These are phyloP conservation scores for Puma concolor DNA, from an alignment of 2,113 vertebrate genomes.

Conservation along the genomic window DNA sequence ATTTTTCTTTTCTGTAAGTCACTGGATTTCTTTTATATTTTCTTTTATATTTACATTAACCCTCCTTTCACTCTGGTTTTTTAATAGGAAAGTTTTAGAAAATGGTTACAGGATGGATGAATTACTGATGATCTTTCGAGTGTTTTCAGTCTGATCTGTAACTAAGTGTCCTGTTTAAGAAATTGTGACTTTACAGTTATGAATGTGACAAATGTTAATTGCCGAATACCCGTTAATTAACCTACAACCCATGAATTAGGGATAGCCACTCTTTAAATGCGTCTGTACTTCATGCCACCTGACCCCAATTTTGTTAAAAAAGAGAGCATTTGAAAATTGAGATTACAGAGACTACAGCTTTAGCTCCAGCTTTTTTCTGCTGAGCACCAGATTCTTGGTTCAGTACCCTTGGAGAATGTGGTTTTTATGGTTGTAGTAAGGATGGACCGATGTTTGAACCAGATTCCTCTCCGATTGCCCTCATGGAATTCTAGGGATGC, in stretches of 20 bases:
- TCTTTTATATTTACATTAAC: neutral
- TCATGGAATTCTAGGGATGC: neutral
- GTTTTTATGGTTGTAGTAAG: neutral
- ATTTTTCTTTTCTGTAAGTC: neutral
- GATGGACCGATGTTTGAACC: neutral
- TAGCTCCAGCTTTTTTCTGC: neutral
- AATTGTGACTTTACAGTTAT: neutral
- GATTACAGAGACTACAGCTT: neutral
- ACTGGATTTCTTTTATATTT: neutral
- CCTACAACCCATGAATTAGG: neutral
- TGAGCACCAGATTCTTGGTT: neutral
- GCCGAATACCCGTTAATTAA: neutral
- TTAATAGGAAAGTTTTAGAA: slow-evolving; percentile 13
- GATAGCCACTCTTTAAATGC: neutral
- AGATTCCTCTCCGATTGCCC: neutral
- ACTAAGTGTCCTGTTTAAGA: neutral
- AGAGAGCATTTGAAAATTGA: neutral
- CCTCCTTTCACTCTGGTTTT: neutral
- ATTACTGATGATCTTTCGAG: neutral
- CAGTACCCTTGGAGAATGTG: neutral
- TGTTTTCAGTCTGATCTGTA: slow-evolving; percentile 6
- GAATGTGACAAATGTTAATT: neutral
- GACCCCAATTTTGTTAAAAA: neutral
- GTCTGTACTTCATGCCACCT: neutral
- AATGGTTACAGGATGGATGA: neutral